phyloP scores from a whole-genome alignment of 1,140 invertebrate species.

The Chrysomallon squamiferum region DNA sequence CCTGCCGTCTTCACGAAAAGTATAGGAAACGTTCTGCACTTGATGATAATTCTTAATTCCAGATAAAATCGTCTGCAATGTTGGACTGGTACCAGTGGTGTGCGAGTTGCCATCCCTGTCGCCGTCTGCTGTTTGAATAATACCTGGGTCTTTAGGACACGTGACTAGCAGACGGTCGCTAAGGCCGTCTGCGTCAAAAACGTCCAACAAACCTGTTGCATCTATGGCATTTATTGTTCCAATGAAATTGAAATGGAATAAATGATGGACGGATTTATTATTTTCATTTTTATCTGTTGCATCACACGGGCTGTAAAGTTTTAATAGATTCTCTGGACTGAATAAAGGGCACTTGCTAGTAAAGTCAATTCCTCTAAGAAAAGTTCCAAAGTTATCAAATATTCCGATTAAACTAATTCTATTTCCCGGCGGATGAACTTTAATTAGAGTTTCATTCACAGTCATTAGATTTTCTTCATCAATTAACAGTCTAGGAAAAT shows the following conservation, averaged over 20 bases:
- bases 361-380: background rate
- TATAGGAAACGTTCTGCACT: slow-evolving; percentile 13
- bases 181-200: background rate
- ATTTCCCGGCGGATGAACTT: background rate
- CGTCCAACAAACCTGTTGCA: slow-evolving; percentile 5
- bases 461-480: background rate
- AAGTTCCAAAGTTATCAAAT: background rate
- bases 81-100: background rate
- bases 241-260: background rate
- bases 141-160: slow-evolving; percentile 1
- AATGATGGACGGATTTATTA: background rate
- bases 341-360: background rate
- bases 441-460: background rate
- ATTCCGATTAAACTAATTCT: background rate
- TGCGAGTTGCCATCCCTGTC: background rate
- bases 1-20: slow-evolving; percentile 12
- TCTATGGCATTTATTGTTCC: slow-evolving; percentile 5
- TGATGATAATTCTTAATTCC: slow-evolving; percentile 15
- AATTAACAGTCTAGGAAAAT: background rate
- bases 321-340: too few species aligned
- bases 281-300: background rate
- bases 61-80: slow-evolving; percentile 16
- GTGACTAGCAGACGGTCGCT: background rate
- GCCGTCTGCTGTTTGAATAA: background rate
- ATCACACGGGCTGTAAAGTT: too few species aligned